phyloP scores from a whole-genome alignment of 2,113 vertebrate genomes.

The Etia nguti region DNA sequence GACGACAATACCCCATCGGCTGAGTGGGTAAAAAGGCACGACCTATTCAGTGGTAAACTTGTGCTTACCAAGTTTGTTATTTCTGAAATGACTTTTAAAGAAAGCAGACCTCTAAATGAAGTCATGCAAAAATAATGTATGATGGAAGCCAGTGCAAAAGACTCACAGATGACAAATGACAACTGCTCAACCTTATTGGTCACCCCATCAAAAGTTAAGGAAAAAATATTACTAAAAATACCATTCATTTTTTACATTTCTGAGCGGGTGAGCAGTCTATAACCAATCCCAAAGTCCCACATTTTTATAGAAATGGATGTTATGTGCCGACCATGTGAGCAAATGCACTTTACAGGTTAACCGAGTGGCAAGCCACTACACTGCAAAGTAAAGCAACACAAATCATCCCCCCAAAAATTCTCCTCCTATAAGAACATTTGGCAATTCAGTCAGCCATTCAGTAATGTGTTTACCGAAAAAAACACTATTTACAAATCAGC shows the following conservation, averaged over 20 bases:
- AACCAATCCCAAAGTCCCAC: not conserved
- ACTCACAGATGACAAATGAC: not conserved
- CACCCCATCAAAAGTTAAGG: not conserved
- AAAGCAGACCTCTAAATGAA: not conserved
- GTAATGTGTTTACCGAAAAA: not conserved
- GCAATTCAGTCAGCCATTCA: not conserved
- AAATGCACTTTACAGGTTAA: not conserved
- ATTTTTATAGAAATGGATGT: rapidly evolving
- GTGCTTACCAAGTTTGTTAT: not conserved
- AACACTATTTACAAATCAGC: not conserved
- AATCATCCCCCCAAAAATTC: not conserved
- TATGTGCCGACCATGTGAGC: rapidly evolving
- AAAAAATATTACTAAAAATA: not conserved
- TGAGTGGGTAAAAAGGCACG: not conserved
- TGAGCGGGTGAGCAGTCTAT: not conserved
- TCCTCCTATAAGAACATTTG: not conserved
- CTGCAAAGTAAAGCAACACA: not conserved
- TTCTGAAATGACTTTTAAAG: not conserved
- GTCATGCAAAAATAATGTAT: not conserved
- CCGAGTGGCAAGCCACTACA: not conserved
- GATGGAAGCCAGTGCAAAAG: not conserved
- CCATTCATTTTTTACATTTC: not conserved
- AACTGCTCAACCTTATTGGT: not conserved
- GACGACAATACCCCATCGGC: not conserved
- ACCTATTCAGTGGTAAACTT: rapidly evolving